Evolutionary conservation across 2,113 vertebrate species (phyloP).

Genomic region (Trochalopteron elliotii): DNA sequence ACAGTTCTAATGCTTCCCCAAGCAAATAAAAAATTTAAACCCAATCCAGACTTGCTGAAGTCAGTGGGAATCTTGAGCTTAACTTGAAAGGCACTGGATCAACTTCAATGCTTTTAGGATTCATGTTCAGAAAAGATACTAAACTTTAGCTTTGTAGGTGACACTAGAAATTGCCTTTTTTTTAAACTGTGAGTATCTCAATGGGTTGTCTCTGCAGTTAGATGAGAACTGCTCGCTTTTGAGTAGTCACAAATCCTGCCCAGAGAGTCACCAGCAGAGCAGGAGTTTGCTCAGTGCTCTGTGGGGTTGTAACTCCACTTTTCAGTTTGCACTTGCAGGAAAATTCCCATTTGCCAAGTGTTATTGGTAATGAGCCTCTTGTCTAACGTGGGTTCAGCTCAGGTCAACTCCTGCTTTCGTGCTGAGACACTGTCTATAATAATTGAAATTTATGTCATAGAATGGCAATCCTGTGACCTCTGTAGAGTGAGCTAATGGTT

Average conservation of each 20-base stretch:
- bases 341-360: background rate
- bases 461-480: background rate
- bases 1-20: background rate
- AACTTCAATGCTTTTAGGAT: background rate
- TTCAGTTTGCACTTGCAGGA: background rate
- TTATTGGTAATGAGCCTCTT: background rate
- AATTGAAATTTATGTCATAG: conserved; percentile 37
- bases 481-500: background rate
- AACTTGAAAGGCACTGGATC: background rate
- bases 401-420: background rate
- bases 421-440: background rate
- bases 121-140: background rate
- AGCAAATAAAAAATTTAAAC: conserved; percentile 10
- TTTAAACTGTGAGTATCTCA: background rate
- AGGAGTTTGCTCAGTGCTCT: background rate
- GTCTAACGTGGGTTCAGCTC: background rate
- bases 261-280: background rate
- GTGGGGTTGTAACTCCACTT: background rate
- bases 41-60: background rate
- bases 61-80: background rate
- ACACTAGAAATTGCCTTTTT: background rate
- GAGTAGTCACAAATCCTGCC: background rate
- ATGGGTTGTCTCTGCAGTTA: background rate
- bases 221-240: background rate
- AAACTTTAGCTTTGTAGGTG: background rate